Evolutionary conservation across 2,113 vertebrate genomes (phyloP).

Genomic region (Percopsis transmontana): DNA sequence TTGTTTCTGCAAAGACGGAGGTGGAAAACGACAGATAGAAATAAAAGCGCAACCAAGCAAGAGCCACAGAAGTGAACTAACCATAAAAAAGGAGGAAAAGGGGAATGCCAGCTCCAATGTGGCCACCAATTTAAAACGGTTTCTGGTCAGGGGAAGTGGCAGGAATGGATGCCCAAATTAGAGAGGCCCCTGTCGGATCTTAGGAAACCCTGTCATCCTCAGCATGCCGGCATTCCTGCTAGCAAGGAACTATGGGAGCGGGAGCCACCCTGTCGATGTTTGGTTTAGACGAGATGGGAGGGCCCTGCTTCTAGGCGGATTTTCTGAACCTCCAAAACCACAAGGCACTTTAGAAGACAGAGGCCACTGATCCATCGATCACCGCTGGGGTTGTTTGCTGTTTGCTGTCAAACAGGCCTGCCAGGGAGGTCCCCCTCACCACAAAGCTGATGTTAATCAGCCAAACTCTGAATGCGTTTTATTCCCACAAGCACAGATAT

Average conservation of each 20-base stretch:
- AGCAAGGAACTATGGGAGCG: constrained; percentile 53
- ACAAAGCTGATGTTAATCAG: constrained; percentile 17
- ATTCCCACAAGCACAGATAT: constrained; percentile 27
- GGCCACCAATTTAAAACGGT: constrained; percentile 70
- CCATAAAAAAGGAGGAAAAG: constrained; percentile 54
- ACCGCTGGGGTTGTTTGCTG: constrained; percentile 47
- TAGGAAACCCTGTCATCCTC: constrained; percentile 71
- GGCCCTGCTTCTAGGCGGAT: constrained; percentile 61
- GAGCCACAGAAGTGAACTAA: constrained; percentile 52
- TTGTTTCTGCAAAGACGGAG: constrained; percentile 46
- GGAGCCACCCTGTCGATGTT: constrained; percentile 61
- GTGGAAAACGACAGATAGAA: constrained; percentile 49
- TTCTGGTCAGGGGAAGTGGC: constrained; percentile 77
- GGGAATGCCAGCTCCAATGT: constrained; percentile 67
- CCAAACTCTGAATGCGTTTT: too few relatives aligned
- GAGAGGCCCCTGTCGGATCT: constrained; percentile 63
- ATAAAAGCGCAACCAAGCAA: constrained; percentile 16
- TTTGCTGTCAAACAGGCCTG: constrained; percentile 62
- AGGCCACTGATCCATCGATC: constrained; percentile 53
- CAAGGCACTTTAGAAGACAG: constrained; percentile 54
- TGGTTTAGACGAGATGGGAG: constrained; percentile 67
- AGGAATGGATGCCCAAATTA: constrained; percentile 74
- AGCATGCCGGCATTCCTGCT: constrained; percentile 57
- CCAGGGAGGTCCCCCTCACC: constrained; percentile 48
- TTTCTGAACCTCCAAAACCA: constrained; percentile 69